Evolutionary conservation across 2,113 vertebrate species (phyloP), one percentile per base, ranked within the genome.

Genomic region (Syngnathoides biaculeatus): DNA sequence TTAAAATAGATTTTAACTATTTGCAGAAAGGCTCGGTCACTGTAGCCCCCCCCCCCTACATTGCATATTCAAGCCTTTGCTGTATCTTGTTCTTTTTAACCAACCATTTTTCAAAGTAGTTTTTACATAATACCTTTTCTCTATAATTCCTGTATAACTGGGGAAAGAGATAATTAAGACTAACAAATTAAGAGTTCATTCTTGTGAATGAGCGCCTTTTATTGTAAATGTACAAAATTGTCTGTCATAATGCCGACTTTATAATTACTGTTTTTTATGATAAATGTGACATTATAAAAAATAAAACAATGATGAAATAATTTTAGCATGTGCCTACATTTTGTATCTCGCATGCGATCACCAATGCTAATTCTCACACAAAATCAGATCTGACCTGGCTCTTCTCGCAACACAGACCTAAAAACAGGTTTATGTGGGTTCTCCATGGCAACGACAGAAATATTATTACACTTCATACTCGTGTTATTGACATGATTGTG

Each of bases 361-460:
- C 53, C 53, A 5, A 55, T 55, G 11, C 24, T 26, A 55, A 26
- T 26, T 22, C 53, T 22, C 30, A 57, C 26, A 35, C 55, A 27
- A 57, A 30, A 57, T 57, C 13, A 57, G 26, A 26, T 12, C 14
- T 27, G 14, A 30, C 26, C 55, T 17, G 55, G 55, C 26, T 27
- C 13, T 11, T 14, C 55, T 17, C 17, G 0, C 55, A 19, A 55
- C 26, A 55, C 10, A 26, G 22, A 22, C 22, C 10, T 26, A 4
- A 14, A 24, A 30, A 57, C 22, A 26, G 14, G 15, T 6, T 30
- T 0, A 57, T 57, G 8, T 22, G 48, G 14, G 48, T 20, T 52
- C 27, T 27, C 55, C 38, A 42, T 42, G 59, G 59, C 59, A 61
- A 40, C 38, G 42, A 40, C 55, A 57, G 55, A 30, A 30, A 57